Percentiles rank a stretch among this genome's conserved stretches.
These are phyloP conservation scores for Charanyca ferruginea DNA, from an alignment of 2,888 invertebrate genomes.

Conservation along the genomic window DNA sequence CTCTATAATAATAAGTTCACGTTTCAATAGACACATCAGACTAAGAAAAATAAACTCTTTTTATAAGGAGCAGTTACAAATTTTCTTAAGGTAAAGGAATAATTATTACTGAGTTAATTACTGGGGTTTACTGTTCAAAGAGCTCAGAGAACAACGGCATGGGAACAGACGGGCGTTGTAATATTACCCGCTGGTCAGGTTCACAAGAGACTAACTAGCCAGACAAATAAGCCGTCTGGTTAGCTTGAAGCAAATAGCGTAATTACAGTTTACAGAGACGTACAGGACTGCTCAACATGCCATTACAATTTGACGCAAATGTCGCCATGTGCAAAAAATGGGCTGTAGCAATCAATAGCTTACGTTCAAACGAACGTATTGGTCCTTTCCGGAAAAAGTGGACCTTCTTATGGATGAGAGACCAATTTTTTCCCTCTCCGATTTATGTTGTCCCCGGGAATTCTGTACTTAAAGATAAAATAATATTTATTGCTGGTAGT, in stretches of 20 bases:
- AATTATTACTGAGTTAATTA: conserved; percentile 49
- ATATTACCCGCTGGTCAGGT: conserved; percentile 3
- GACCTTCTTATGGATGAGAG: background rate
- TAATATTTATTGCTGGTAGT: conserved; percentile 39
- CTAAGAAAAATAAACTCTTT: conserved; percentile 37
- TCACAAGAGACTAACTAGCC: conserved; percentile 11
- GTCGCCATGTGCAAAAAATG: conserved; percentile 23
- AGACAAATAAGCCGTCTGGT: background rate
- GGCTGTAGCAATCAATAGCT: conserved; percentile 9
- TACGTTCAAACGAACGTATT: conserved; percentile 9
- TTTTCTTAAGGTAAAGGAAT: conserved; percentile 37
- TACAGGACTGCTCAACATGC: conserved; percentile 8
- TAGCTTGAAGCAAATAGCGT: conserved; percentile 28
- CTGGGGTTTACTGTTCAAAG: conserved; percentile 30
- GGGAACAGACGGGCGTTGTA: conserved; percentile 9
- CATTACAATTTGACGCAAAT: conserved; percentile 7
- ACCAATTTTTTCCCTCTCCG: background rate
- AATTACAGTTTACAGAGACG: conserved; percentile 26
- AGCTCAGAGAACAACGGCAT: conserved; percentile 1
- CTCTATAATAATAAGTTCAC: conserved; percentile 40
- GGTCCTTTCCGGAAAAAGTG: conserved; percentile 13
- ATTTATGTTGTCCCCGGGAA: conserved; percentile 16
- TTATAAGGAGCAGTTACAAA: conserved; percentile 33
- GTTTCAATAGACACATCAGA: conserved; percentile 36
- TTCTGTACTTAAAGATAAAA: conserved; percentile 29